phyloP scores from a whole-genome alignment of 2,888 invertebrate genomes.

The Drosophila putrida region DNA sequence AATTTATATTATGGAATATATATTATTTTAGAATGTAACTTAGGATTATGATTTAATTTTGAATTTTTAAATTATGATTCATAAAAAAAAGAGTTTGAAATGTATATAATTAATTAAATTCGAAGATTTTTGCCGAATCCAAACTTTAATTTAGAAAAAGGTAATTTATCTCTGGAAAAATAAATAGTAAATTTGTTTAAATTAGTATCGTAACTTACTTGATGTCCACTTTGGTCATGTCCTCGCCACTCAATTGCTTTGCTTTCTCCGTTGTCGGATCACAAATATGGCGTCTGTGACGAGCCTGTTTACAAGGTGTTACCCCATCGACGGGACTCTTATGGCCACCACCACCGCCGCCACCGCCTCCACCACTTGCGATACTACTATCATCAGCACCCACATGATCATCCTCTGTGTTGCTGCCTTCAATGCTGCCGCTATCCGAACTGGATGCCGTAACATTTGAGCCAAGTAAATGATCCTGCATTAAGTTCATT shows the following conservation, averaged over 20 bases:
- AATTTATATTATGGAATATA: too few relatives aligned
- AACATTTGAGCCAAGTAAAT: slow-evolving; percentile 86
- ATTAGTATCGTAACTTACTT: too few relatives aligned
- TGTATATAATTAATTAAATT: too few relatives aligned
- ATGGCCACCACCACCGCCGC: slow-evolving; percentile 68
- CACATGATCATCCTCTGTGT: slow-evolving; percentile 91
- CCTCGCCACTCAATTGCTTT: slow-evolving; percentile 74
- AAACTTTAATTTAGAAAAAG: too few relatives aligned
- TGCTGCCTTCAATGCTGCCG: slow-evolving; percentile 92
- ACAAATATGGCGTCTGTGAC: slow-evolving; percentile 83
- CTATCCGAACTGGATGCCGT: slow-evolving; percentile 90
- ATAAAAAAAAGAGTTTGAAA: too few relatives aligned
- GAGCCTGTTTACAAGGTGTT: slow-evolving; percentile 87
- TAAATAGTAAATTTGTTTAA: too few relatives aligned
- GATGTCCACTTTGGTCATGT: slow-evolving; percentile 77
- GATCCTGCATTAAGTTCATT: slow-evolving; percentile 83
- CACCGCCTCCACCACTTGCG: slow-evolving; percentile 83
- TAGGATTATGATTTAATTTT: too few relatives aligned
- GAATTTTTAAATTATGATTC: too few relatives aligned
- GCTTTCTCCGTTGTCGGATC: slow-evolving; percentile 81
- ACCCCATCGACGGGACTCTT: slow-evolving; percentile 86
- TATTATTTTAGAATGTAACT: too few relatives aligned
- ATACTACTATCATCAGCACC: slow-evolving; percentile 87
- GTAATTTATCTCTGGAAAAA: too few relatives aligned
- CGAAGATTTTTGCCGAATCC: too few relatives aligned